These are phyloP conservation scores for Forbesichthys papilliferus DNA, from an alignment of 2,113 vertebrate genomes.

Conservation along the genomic window DNA sequence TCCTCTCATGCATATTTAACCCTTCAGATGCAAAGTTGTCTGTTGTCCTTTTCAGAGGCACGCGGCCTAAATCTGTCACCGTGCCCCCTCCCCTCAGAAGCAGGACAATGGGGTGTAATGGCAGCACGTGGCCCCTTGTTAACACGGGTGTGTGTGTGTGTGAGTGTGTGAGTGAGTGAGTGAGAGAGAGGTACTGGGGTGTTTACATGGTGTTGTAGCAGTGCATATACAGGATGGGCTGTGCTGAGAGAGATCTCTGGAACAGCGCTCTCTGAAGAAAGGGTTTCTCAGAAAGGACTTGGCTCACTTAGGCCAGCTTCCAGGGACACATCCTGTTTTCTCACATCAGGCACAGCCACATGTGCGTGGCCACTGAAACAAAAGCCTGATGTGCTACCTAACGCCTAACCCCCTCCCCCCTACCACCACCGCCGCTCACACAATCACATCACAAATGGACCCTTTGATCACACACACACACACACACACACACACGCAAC, in stretches of 20 bases:
- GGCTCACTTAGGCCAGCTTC: constrained; percentile 22
- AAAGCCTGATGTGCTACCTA: too few species aligned
- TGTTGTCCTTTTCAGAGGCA: constrained; percentile 60
- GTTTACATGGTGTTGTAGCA: neutral
- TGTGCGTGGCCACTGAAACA: too few species aligned
- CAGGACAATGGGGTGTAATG: constrained; percentile 56
- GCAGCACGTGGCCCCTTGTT: constrained; percentile 62
- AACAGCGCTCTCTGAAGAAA: constrained; percentile 15
- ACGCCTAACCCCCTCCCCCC: too few species aligned
- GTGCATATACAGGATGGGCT: constrained; percentile 48
- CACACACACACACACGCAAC: neutral
- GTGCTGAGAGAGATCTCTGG: constrained; percentile 11
- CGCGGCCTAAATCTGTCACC: constrained; percentile 62
- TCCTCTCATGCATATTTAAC: constrained; percentile 68
- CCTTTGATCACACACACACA: too few species aligned
- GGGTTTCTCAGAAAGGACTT: constrained; percentile 7
- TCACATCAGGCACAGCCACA: too few species aligned
- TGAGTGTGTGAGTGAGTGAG: constrained; percentile 31
- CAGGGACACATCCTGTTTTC: neutral
- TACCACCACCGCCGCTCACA: too few species aligned
- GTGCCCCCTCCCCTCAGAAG: constrained; percentile 43
- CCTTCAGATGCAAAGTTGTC: constrained; percentile 70
- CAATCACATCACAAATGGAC: too few species aligned
- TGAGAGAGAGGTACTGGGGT: constrained; percentile 39
- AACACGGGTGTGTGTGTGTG: constrained; percentile 3